Evolutionary conservation across 2,888 invertebrate species (phyloP).

Genomic region (Stenoptilia bipunctidactyla): DNA sequence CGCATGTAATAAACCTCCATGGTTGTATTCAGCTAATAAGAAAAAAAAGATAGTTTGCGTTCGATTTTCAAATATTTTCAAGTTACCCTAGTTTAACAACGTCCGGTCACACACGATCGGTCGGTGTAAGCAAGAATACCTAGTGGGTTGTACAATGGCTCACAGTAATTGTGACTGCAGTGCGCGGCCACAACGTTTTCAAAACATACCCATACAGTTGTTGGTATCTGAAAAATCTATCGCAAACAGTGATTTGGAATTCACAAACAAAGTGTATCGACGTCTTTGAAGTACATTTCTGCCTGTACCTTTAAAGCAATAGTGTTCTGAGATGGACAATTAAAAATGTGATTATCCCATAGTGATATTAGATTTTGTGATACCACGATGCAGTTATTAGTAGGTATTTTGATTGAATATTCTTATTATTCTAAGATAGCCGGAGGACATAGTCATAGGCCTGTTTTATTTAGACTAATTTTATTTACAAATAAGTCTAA

Average conservation of each 20-base stretch:
- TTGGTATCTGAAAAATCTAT: conserved; percentile 54
- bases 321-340: conserved; percentile 21
- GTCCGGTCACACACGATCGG: not conserved
- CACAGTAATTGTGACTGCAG: not conserved
- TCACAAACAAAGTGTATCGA: conserved; percentile 43
- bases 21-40: no score
- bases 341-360: conserved; percentile 47
- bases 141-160: not conserved
- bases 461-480: no score
- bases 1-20: no score
- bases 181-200: conserved; percentile 32
- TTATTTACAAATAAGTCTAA: no score
- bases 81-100: no score
- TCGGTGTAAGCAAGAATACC: not conserved
- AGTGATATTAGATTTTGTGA: conserved; percentile 25
- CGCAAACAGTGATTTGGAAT: conserved; percentile 38
- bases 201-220: conserved; percentile 58
- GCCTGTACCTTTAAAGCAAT: conserved; percentile 27
- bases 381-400: conserved; percentile 34
- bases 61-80: no score
- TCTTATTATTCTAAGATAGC: conserved; percentile 12
- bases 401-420: conserved; percentile 28
- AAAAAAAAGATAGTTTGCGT: no score
- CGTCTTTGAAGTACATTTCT: conserved; percentile 17
- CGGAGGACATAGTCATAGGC: no score